Percentiles rank a stretch among this genome's conserved stretches.
Conservation (phyloP, 2,888 invertebrate genomes). For the Cantharis flavilabris region DNA sequence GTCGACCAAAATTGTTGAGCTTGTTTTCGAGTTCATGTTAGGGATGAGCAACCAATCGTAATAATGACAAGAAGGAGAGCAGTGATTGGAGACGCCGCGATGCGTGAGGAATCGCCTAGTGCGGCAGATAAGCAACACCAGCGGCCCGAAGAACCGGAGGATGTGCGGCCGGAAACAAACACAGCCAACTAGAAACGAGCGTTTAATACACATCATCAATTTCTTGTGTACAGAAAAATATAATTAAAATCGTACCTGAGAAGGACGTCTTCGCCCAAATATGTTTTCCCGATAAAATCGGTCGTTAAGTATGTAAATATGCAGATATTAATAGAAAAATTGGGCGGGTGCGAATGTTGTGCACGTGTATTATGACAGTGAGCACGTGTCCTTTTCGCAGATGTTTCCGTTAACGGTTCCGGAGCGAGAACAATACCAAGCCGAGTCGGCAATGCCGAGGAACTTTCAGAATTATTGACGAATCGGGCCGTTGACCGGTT, state of each 20-base stretch:
- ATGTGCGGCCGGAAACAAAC: slow-evolving; percentile 33
- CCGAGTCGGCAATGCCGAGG: not conserved
- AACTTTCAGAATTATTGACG: not conserved
- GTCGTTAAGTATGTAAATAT: not conserved
- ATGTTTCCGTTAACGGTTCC: not conserved
- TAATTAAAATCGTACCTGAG: not conserved
- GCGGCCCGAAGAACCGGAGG: slow-evolving; percentile 35
- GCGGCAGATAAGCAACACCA: slow-evolving; percentile 27
- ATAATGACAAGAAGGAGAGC: slow-evolving; percentile 28
- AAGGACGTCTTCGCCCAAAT: not conserved
- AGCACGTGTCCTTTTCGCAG: slow-evolving; percentile 13
- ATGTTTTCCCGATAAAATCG: not conserved
- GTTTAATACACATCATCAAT: slow-evolving; percentile 14
- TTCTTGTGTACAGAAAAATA: not conserved
- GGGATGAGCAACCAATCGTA: slow-evolving; percentile 31
- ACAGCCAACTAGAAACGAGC: slow-evolving; percentile 28
- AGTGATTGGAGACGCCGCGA: slow-evolving; percentile 29
- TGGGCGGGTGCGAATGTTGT: not conserved
- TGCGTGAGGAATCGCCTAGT: slow-evolving; percentile 25
- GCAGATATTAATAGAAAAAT: slow-evolving; percentile 1
- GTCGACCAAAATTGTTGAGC: not conserved
- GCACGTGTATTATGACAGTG: slow-evolving; percentile 13
- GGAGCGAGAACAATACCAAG: not conserved
- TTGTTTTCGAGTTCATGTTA: slow-evolving; percentile 15
- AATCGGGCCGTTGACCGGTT: not conserved